Conservation (phyloP, 2,113 vertebrate species). For the Microtus montanus region DNA sequence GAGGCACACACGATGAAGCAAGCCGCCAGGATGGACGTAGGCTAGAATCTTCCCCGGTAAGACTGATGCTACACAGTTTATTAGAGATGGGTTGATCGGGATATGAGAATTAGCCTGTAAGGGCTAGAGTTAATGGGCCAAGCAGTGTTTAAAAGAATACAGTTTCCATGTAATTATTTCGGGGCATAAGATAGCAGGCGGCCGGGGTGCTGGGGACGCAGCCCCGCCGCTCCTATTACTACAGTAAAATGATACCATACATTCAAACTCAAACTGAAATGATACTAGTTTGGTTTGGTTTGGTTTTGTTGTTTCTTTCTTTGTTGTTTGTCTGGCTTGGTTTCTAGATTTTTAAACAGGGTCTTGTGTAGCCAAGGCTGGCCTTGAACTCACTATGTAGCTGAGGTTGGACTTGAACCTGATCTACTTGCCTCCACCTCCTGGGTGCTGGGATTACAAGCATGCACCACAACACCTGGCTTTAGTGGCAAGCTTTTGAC, state of each 20-base stretch:
- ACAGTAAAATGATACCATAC: background rate
- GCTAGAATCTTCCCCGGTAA: too few relatives aligned
- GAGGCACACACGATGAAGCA: too few relatives aligned
- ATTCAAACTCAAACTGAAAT: constrained; percentile 36
- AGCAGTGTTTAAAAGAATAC: too few relatives aligned
- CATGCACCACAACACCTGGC: background rate
- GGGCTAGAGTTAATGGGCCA: too few relatives aligned
- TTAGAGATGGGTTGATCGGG: too few relatives aligned
- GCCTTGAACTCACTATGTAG: background rate
- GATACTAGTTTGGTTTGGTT: background rate
- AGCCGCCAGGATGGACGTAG: too few relatives aligned
- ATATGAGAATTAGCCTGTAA: too few relatives aligned
- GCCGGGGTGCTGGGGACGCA: too few relatives aligned
- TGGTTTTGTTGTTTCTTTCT: background rate
- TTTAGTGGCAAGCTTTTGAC: constrained; percentile 14
- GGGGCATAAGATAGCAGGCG: too few relatives aligned
- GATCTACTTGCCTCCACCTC: background rate
- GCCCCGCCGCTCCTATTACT: too few relatives aligned
- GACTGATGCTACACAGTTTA: too few relatives aligned
- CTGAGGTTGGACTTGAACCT: background rate
- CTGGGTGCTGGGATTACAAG: background rate
- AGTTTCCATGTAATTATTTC: too few relatives aligned
- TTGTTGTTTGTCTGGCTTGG: background rate
- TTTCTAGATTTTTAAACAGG: background rate
- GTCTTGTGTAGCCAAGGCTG: background rate